These are phyloP conservation scores for Festucalex cinctus DNA, from an alignment of 2,113 vertebrate species.

Conservation along the genomic window DNA sequence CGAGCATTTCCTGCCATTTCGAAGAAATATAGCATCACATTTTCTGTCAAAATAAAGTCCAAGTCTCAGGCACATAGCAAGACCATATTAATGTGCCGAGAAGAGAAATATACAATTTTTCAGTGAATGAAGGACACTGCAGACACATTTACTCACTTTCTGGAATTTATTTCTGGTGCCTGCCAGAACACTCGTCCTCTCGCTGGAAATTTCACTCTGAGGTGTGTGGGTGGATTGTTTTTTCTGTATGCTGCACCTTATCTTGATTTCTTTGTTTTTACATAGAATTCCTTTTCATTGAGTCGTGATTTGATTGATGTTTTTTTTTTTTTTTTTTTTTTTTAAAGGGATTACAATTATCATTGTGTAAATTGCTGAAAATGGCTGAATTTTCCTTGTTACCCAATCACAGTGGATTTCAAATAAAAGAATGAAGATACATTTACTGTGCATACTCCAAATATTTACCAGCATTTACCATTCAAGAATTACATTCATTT, in stretches of 20 bases:
- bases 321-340: too few species aligned
- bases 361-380: too few species aligned
- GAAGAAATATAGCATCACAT: neutral
- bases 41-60: neutral
- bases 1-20: too few species aligned
- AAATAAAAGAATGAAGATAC: too few species aligned
- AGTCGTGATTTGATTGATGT: slow-evolving; percentile 10
- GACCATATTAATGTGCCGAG: neutral
- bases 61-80: too few species aligned
- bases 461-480: too few species aligned
- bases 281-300: slow-evolving; percentile 8
- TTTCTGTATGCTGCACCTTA: slow-evolving; percentile 13
- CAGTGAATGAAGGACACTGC: slow-evolving; percentile 48
- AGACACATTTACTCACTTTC: slow-evolving; percentile 62
- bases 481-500: too few species aligned
- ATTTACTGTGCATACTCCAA: too few species aligned
- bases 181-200: slow-evolving; percentile 15
- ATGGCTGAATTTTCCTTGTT: too few species aligned
- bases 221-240: slow-evolving; percentile 31
- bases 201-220: slow-evolving; percentile 25
- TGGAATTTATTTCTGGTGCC: slow-evolving; percentile 46
- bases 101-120: slow-evolving; percentile 32
- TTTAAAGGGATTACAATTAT: too few species aligned
- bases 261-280: slow-evolving; percentile 17
- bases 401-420: too few species aligned